These are phyloP conservation scores for Coptodon rendalli DNA, from an alignment of 2,113 vertebrate genomes.

Conservation along the genomic window DNA sequence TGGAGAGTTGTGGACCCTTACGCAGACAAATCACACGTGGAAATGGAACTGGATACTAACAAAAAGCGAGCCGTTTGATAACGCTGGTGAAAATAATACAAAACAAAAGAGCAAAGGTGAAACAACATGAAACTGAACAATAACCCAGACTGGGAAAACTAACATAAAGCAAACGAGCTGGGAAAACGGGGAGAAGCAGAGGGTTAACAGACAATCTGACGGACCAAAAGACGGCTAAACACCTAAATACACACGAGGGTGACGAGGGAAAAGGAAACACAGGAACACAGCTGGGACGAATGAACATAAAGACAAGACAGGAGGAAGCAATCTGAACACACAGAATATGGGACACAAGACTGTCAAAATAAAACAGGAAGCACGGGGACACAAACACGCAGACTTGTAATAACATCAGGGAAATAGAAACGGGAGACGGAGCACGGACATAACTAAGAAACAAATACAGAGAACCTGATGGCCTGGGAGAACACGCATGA, in stretches of 20 bases:
- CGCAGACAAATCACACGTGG: background rate
- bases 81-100: background rate
- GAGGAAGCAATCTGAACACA: background rate
- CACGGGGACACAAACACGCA: background rate
- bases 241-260: background rate
- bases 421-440: fast-evolving
- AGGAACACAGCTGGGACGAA: fast-evolving
- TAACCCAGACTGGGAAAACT: background rate
- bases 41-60: background rate
- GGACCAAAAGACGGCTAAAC: background rate
- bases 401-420: background rate
- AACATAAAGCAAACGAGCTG: background rate
- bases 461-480: background rate
- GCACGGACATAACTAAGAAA: background rate
- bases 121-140: background rate
- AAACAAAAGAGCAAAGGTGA: fast-evolving
- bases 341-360: background rate
- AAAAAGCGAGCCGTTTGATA: fast-evolving
- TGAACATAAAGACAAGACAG: background rate
- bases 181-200: fast-evolving
- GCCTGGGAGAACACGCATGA: background rate
- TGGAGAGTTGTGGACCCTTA: background rate
- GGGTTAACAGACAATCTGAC: background rate
- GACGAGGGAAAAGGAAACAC: background rate
- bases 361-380: background rate